Percentiles rank a stretch among this genome's conserved stretches.
phyloP scores from a whole-genome alignment of 2,797 vertebrate species.

The Simalia tracyae region DNA sequence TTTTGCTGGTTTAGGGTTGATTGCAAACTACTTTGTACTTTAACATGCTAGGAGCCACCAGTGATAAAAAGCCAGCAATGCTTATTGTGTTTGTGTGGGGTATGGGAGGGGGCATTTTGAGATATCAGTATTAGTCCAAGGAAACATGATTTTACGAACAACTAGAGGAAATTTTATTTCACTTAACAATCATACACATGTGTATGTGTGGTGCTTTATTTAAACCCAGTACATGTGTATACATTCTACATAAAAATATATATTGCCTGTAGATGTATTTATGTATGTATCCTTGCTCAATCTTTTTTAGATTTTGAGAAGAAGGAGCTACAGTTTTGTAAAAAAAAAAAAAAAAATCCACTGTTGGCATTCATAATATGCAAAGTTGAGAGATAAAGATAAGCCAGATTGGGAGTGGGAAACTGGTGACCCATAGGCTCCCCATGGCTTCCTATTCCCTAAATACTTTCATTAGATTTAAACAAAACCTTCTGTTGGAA shows the following conservation, averaged over 20 bases:
- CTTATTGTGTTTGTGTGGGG: too few species aligned
- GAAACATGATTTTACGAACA: neutral
- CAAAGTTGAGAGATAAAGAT: neutral
- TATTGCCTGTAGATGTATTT: neutral
- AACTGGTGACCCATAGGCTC: neutral
- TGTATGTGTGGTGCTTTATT: neutral
- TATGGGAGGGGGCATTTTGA: too few species aligned
- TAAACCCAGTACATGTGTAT: neutral
- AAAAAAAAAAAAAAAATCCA: neutral
- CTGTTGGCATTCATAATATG: neutral
- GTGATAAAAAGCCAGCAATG: too few species aligned
- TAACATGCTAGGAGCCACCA: too few species aligned
- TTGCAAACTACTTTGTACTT: too few species aligned
- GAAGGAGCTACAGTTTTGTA: neutral
- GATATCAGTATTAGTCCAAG: neutral
- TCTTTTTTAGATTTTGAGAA: neutral
- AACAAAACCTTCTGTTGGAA: neutral
- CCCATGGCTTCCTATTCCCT: neutral
- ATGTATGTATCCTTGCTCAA: neutral
- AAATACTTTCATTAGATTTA: neutral
- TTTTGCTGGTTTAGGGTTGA: too few species aligned
- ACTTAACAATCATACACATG: neutral
- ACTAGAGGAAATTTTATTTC: neutral
- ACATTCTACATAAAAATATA: neutral
- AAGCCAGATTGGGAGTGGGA: neutral